A percentile compares a stretch with the other conserved stretches of the same genome.
Conservation (phyloP, 64 coral and sea anemone genomes). For the Dendronephthya gigantea region DNA sequence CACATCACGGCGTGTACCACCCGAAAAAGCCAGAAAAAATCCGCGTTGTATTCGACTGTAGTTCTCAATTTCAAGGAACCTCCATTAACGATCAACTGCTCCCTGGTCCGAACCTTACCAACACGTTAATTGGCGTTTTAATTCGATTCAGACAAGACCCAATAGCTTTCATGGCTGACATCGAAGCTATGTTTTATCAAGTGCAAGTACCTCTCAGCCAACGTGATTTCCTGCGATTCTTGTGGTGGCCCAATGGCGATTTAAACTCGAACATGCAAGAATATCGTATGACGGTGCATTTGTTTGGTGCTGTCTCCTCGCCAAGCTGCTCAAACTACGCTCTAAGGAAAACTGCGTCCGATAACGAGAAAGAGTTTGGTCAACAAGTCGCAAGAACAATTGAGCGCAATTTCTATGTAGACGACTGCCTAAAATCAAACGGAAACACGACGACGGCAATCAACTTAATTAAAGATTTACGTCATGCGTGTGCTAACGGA, state of each 20-base stretch:
- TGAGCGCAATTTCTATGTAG: neutral
- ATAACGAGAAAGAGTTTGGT: conserved; percentile 15
- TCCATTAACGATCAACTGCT: conserved; percentile 16
- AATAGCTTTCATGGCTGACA: conserved; percentile 24
- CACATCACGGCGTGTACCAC: conserved; percentile 22
- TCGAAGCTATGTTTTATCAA: conserved; percentile 22
- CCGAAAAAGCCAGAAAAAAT: too few species aligned
- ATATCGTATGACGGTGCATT: too few species aligned
- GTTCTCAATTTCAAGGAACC: neutral
- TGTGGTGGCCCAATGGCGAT: too few species aligned
- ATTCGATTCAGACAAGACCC: conserved; percentile 12
- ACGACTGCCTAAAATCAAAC: conserved; percentile 13
- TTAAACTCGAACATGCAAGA: too few species aligned
- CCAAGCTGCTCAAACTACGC: too few species aligned
- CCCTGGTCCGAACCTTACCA: conserved; percentile 10
- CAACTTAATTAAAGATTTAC: neutral
- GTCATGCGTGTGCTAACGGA: neutral
- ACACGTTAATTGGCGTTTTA: neutral
- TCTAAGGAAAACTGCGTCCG: neutral
- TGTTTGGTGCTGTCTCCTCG: too few species aligned
- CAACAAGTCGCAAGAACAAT: neutral
- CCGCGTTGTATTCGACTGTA: conserved; percentile 25
- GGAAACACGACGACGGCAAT: neutral
- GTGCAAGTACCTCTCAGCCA: neutral
- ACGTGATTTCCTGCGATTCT: conserved; percentile 3